Evolutionary conservation across 23 tunicate genomes (phyloP), one percentile per base, ranked within the genome.

Genomic region (Halocynthia roretzi): DNA sequence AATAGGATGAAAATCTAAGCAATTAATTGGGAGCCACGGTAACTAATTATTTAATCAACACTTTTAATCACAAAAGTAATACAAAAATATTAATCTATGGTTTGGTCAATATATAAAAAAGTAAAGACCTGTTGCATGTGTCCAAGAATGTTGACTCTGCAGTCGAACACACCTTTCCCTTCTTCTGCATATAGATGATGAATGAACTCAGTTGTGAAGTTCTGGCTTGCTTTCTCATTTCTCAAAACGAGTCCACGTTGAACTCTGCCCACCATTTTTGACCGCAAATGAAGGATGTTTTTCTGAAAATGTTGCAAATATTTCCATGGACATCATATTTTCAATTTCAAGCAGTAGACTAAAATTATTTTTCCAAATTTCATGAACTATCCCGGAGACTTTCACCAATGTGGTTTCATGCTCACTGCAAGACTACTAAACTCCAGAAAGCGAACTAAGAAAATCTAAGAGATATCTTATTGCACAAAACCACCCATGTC

Each of bases 201-300:
- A 6, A 95, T 70, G 61, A 95, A 95, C 53, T 95, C 99, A 18
- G 96, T 89, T 84, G 77, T 84, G 83, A 78, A 95, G 56, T 95
- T 84, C n/a, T 56, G 71, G 71, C 82, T 88, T 7, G 99, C 91
- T 15, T 81, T 77, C 56, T 95, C 99, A 66, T 89, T 89, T 64
- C 99, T 88, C 11, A 95, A 77, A 20, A 95, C 85, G 18, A 95
- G 80, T n/a, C 99, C 99, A 2, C 99, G 91, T 67, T 95, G 90
- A 53, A 89, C 79, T 63, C 75, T 78, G 5, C 99, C 96, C 62
- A 69, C 51, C 99, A 95, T 95, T 67, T 95, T 84, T 61, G 86
- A 67, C 5, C 81, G 61, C 71, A 91, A 73, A 64, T 91, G 97
- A 10, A 8, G 11, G 68, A 91, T 91, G 64, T 91, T 91, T 63